These are phyloP conservation scores for Grallaria varia DNA, from an alignment of 2,113 vertebrate genomes.

Conservation along the genomic window DNA sequence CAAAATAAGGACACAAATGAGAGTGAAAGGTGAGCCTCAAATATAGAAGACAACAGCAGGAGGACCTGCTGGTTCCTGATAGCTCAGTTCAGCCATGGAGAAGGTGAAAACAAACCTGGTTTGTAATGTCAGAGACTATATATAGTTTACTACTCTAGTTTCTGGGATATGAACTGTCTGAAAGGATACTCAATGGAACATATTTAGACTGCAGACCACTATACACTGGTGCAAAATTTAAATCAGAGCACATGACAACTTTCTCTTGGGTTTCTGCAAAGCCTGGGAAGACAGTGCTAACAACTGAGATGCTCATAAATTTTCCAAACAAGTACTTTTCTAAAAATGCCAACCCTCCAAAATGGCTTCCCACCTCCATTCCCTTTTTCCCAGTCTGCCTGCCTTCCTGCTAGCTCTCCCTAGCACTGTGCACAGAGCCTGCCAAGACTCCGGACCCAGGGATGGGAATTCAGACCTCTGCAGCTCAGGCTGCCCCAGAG, in stretches of 20 bases:
- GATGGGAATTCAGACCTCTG: not conserved
- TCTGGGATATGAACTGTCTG: slow-evolving; percentile 27
- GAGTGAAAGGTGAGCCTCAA: not conserved
- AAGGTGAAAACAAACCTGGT: slow-evolving; percentile 41
- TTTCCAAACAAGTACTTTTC: not conserved
- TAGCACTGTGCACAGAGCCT: not conserved
- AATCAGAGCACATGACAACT: not conserved
- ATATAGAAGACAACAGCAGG: not conserved
- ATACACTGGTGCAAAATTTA: not conserved
- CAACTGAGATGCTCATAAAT: not conserved
- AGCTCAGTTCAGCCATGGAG: not conserved
- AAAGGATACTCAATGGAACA: slow-evolving; percentile 17
- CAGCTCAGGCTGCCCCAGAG: not conserved
- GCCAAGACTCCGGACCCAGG: not conserved
- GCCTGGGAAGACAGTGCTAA: not conserved
- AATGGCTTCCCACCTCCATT: not conserved
- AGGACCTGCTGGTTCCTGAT: not conserved
- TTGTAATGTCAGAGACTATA: slow-evolving; percentile 44
- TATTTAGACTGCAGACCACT: slow-evolving; percentile 23
- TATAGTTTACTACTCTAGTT: slow-evolving; percentile 27
- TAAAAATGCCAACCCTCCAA: not conserved
- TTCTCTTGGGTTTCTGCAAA: not conserved
- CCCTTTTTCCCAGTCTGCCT: not conserved
- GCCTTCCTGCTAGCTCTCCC: not conserved
- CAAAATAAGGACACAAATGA: not conserved